Evolutionary conservation across 1,140 invertebrate species (phyloP).

Genomic region (Drosophila malerkotliana): DNA sequence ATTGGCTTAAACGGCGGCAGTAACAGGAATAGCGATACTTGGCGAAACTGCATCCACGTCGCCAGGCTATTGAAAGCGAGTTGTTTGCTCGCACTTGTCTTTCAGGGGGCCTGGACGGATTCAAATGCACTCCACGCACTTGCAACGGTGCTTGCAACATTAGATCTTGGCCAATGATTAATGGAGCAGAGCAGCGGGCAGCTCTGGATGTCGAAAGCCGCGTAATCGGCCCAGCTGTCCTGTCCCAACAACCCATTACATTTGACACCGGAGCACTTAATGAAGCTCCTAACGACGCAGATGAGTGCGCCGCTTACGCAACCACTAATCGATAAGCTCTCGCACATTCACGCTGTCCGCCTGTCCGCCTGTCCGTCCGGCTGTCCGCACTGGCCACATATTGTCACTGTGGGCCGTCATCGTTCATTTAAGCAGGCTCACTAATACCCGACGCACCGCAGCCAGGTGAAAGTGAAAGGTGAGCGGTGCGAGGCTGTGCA

Average conservation of each 20-base stretch:
- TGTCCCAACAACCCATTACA: constrained; percentile 36
- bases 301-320: constrained; percentile 47
- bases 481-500: constrained; percentile 22
- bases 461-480: constrained; percentile 62
- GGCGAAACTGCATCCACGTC: background rate
- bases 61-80: background rate
- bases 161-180: constrained; percentile 31
- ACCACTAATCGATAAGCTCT: constrained; percentile 61
- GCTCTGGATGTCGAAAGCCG: constrained; percentile 23
- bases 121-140: constrained; percentile 10
- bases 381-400: constrained; percentile 10
- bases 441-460: constrained; percentile 18
- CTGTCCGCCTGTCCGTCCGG: background rate
- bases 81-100: constrained; percentile 9
- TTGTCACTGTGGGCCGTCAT: constrained; percentile 45
- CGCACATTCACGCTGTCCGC: constrained; percentile 16
- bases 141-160: constrained; percentile 5
- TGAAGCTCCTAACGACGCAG: constrained; percentile 46
- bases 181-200: constrained; percentile 26
- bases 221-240: constrained; percentile 46
- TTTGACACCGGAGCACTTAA: constrained; percentile 43
- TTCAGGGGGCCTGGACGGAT: background rate
- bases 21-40: constrained; percentile 15
- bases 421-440: constrained; percentile 20
- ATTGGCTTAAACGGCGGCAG: constrained; percentile 9